Percentiles rank a stretch among this genome's conserved stretches.
These are phyloP conservation scores for Cebidichthys violaceus DNA, from an alignment of 2,113 vertebrate genomes.

Conservation along the genomic window DNA sequence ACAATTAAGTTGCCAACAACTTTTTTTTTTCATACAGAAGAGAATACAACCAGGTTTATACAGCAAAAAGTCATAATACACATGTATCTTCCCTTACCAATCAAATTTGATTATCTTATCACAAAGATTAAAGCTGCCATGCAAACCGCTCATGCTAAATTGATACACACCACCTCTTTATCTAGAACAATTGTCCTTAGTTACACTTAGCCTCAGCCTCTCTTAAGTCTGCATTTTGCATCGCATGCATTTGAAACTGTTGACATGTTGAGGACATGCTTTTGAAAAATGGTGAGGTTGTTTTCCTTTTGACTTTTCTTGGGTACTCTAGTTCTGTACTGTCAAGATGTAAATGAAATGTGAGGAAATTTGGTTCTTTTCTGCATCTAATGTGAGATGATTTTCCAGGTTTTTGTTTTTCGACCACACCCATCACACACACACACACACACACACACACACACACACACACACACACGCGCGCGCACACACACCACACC, in stretches of 20 bases:
- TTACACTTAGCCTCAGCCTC: neutral
- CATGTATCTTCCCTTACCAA: neutral
- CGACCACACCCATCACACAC: neutral
- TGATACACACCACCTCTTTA: slow-evolving; percentile 11
- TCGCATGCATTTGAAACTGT: neutral
- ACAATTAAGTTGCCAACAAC: slow-evolving; percentile 22
- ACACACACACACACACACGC: slow-evolving; percentile 14
- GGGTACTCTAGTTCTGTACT: neutral
- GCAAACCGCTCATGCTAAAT: slow-evolving; percentile 20
- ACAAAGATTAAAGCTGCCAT: slow-evolving; percentile 16
- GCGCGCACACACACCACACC: neutral
- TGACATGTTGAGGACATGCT: neutral
- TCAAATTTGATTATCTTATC: slow-evolving; percentile 18
- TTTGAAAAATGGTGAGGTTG: slow-evolving; percentile 7
- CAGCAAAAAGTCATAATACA: slow-evolving; percentile 24
- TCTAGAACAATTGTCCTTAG: neutral
- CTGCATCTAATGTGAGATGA: slow-evolving; percentile 25
- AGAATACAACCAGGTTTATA: neutral
- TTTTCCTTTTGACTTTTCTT: slow-evolving; percentile 34
- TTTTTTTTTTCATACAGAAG: neutral
- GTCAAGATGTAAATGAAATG: slow-evolving; percentile 53
- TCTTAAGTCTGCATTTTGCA: slow-evolving; percentile 9
- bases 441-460: neutral
- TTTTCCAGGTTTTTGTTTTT: slow-evolving; percentile 45
- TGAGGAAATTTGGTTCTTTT: slow-evolving; percentile 32